Percentiles rank a stretch among this genome's conserved stretches.
phyloP scores from a whole-genome alignment of 2,113 vertebrate species.

The Oxygymnocypris stewartii region DNA sequence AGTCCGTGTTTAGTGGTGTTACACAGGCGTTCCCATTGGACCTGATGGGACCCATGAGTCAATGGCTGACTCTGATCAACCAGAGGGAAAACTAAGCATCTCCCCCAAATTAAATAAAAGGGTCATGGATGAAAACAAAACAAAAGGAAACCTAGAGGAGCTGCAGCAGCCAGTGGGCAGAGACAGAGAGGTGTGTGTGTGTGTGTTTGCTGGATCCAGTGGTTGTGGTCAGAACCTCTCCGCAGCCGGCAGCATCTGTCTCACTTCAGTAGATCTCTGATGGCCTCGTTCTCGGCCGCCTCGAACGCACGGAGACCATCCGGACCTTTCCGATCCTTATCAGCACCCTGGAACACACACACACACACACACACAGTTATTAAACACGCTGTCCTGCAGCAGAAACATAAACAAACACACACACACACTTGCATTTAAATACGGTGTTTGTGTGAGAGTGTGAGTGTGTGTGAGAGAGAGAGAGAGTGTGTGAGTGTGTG shows the following conservation, averaged over 20 bases:
- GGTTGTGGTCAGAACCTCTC: constrained; percentile 61
- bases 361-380: neutral
- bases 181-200: constrained; percentile 76
- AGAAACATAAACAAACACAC: constrained; percentile 1
- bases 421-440: neutral
- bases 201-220: constrained; percentile 68
- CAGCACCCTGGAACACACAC: constrained; percentile 83
- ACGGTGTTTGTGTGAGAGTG: too few relatives aligned
- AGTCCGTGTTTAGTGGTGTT: constrained; percentile 60
- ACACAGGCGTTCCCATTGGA: constrained; percentile 58
- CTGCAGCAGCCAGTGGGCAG: constrained; percentile 64
- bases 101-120: constrained; percentile 60
- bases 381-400: neutral
- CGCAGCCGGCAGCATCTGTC: constrained; percentile 54
- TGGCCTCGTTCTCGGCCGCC: constrained; percentile 82
- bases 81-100: constrained; percentile 40
- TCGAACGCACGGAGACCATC: constrained; percentile 85
- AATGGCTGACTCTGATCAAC: constrained; percentile 63
- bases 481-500: too few relatives aligned
- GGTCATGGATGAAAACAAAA: constrained; percentile 51
- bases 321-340: constrained; percentile 86
- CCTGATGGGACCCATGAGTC: constrained; percentile 56
- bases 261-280: constrained; percentile 94
- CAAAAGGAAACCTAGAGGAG: constrained; percentile 73
- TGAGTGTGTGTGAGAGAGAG: too few relatives aligned